Evolutionary conservation across 1,140 invertebrate genomes (phyloP), one percentile per base, ranked within the genome.

Genomic region (Drosophila pallidifrons): DNA sequence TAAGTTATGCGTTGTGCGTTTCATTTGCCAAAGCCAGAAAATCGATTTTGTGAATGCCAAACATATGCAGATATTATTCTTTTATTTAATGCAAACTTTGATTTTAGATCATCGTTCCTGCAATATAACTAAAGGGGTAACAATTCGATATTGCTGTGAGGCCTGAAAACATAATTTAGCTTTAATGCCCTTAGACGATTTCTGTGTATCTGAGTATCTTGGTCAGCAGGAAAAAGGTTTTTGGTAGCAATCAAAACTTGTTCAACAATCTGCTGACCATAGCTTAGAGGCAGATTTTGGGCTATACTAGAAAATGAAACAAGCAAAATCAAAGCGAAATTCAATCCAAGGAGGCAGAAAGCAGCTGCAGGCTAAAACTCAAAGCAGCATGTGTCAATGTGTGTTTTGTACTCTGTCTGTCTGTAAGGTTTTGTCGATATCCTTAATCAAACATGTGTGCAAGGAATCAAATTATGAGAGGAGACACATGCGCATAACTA

Each of bases 391-490:
- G 45, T 61, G 47, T 60, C 41, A 65, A 51, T 63, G 20, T 58
- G 16, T 16, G 55, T 67, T 51, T 20, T 51, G 20, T 54, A 28
- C 20, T 65, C n/a, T 57, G 38, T 46, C 7, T 58, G 47, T 30
- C 32, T 70, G 38, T 54, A 3, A 13, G 46, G 61, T 20, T 60
- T 10, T 46, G 5, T 49, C 32, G 35, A 69, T 61, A 65, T 49
- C 28, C 46, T 70, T 70, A 74, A 74, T 74, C 65, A 74, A 55
- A 61, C 46, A 49, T 76, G 54, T 77, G 64, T 60, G 38, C 25
- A 4, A 38, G 59, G 61, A 86, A 81, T 86, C 79, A 69, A 82
- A 81, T 86, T 86, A 86, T 82, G 55, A 82, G 59, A 43, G 45
- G 35, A 71, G 38, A 71, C 61, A 79, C 57, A 79, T 79, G 77